phyloP scores from a whole-genome alignment of 2,113 vertebrate species.

The Geococcyx californianus region DNA sequence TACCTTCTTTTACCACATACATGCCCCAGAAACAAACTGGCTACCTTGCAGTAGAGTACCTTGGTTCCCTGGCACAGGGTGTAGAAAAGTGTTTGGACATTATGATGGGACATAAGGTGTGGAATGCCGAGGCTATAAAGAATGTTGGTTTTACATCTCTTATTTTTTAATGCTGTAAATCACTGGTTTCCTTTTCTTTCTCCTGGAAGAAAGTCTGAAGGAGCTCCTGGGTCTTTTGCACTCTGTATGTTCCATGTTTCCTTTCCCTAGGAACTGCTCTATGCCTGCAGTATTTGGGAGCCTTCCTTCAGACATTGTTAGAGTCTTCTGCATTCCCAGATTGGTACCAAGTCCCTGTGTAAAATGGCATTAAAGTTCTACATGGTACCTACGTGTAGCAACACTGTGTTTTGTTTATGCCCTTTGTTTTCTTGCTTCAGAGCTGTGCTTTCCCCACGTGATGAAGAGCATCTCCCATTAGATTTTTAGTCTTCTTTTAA shows the following conservation, averaged over 20 bases:
- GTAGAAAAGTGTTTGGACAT: not conserved
- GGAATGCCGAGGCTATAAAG: not conserved
- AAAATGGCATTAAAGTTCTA: not conserved
- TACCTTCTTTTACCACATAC: not conserved
- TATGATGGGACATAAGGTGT: not conserved
- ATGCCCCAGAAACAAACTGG: not conserved
- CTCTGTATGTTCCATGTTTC: not conserved
- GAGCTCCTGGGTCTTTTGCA: not conserved
- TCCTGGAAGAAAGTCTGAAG: too few relatives aligned
- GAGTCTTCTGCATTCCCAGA: not conserved
- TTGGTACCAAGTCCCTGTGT: not conserved
- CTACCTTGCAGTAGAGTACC: not conserved
- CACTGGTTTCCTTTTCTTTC: not conserved
- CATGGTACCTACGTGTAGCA: not conserved
- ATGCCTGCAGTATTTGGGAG: not conserved
- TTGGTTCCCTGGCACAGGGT: not conserved
- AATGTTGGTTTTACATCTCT: not conserved
- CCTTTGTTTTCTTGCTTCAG: not conserved
- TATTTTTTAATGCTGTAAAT: not conserved
- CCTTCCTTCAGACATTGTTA: not conserved
- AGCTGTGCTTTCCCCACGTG: not conserved
- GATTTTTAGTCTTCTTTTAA: not conserved
- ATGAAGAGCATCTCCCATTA: not conserved
- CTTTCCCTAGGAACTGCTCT: not conserved
- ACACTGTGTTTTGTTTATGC: not conserved